Percentiles rank a stretch among this genome's conserved stretches.
Conservation (phyloP, 2,888 invertebrate species). For the Apodemia mormo region DNA sequence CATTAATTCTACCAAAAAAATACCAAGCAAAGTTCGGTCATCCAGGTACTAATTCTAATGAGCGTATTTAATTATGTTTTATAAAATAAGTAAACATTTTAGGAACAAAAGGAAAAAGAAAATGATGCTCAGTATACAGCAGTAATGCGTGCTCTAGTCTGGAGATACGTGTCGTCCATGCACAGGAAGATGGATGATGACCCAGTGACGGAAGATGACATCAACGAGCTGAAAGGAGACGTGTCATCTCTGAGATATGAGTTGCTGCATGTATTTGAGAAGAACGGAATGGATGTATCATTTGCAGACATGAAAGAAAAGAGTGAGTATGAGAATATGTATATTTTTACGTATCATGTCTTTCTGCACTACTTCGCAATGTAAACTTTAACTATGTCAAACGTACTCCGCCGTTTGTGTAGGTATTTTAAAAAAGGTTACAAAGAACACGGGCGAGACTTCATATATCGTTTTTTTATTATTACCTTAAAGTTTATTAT, state of each 20-base stretch:
- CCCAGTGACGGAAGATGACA: conserved; percentile 93
- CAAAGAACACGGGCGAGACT: too few relatives aligned
- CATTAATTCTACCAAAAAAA: too few relatives aligned
- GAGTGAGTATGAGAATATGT: conserved; percentile 69
- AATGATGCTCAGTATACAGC: conserved; percentile 87
- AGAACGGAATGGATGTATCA: conserved; percentile 93
- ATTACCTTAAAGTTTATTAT: too few relatives aligned
- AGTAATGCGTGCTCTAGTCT: conserved; percentile 94
- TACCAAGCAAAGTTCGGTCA: too few relatives aligned
- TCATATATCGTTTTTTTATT: too few relatives aligned
- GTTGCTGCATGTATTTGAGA: conserved; percentile 92
- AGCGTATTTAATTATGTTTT: too few relatives aligned
- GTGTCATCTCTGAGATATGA: conserved; percentile 96
- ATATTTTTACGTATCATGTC: conserved; percentile 26
- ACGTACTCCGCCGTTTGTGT: too few relatives aligned
- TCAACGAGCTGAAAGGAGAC: conserved; percentile 97
- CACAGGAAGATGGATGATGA: conserved; percentile 92
- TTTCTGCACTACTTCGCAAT: too few relatives aligned
- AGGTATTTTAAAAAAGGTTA: too few relatives aligned
- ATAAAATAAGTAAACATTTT: not conserved
- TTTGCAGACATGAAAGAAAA: conserved; percentile 88
- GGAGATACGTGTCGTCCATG: conserved; percentile 94
- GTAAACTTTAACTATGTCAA: too few relatives aligned
- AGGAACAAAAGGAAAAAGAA: conserved; percentile 85
- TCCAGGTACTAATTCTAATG: too few relatives aligned